These are phyloP conservation scores for Sesamia nonagrioides DNA, from an alignment of 1,140 invertebrate genomes.

Conservation along the genomic window DNA sequence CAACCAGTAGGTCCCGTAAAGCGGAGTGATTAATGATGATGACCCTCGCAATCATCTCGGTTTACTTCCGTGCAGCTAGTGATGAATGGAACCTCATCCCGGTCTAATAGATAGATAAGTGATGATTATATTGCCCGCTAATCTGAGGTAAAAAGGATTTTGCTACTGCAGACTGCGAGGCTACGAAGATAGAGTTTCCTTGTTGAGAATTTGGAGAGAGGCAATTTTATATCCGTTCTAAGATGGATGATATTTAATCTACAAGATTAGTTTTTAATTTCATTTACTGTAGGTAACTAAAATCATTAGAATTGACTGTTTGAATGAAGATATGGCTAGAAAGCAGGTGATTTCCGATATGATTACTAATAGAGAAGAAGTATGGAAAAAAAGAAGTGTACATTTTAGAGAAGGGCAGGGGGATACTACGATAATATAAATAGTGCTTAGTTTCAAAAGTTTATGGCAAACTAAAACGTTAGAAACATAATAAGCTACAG, in stretches of 20 bases:
- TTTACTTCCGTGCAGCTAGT: constrained; percentile 42
- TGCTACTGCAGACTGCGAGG: not conserved
- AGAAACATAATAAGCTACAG: not conserved
- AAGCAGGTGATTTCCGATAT: too few species aligned
- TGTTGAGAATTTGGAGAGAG: not conserved
- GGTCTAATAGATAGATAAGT: constrained; percentile 42
- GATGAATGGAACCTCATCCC: constrained; percentile 34
- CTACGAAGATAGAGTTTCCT: not conserved
- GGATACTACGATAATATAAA: too few species aligned
- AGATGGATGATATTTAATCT: too few species aligned
- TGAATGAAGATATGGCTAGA: too few species aligned
- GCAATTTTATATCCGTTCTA: not conserved
- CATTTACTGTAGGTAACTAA: too few species aligned
- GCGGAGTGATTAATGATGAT: constrained; percentile 60
- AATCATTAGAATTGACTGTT: too few species aligned
- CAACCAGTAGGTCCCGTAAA: constrained; percentile 40
- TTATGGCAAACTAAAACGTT: too few species aligned
- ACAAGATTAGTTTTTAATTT: too few species aligned
- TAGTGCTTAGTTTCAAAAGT: too few species aligned
- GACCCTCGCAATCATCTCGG: constrained; percentile 52
- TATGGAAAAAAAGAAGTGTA: too few species aligned
- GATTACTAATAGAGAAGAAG: too few species aligned
- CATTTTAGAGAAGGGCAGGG: too few species aligned
- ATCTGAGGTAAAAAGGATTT: constrained; percentile 9
- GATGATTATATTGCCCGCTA: constrained; percentile 24